Evolutionary conservation across 1,140 invertebrate species (phyloP), one percentile per base, ranked within the genome.

Genomic region (Triops longicaudatus): DNA sequence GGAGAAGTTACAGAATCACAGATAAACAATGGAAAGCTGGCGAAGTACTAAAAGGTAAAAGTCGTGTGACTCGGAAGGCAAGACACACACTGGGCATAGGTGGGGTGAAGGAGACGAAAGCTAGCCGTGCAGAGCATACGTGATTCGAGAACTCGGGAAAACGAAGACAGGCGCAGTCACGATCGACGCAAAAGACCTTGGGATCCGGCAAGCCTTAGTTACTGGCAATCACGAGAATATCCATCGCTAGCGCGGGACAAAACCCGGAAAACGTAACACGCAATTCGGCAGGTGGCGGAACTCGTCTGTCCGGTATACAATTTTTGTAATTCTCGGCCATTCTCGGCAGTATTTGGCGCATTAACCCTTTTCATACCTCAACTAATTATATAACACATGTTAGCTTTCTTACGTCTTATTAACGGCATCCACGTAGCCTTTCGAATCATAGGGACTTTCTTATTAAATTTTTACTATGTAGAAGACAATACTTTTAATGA

Each of bases 101-200:
- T 17, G 22, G 50, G 17, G 50, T 14, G 22, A 22, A 14, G 22
- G 50, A 63, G 50, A 63, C 50, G 50, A 63, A 12, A 63, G 50
- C 17, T 14, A n/a, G 22, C 50, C 50, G 50, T 63, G 50, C 22
- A 2, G 14, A 63, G 50, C 50, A 63, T 63, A 63, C 50, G 50
- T 63, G 50, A 63, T n/a, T 63, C 50, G 17, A 63, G 31, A 63
- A 17, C 50, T 63, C 50, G 50, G n/a, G 31, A 7, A 63, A 22
- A 63, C 17, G 50, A 63, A 63, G 50, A 63, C 50, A 63, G 50
- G 50, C 50, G 50, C 50, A 63, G 50, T 63, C 50, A 63, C 50
- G 50, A 63, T 63, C 22, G 17, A 63, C 50, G 50, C 50, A 63
- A 37, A 37, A 63, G 50, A n/a, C 50, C 50, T 63, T 63, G 50